Evolutionary conservation across 1,140 invertebrate genomes (phyloP).

Genomic region (Stenopsyche tienmushanensis): DNA sequence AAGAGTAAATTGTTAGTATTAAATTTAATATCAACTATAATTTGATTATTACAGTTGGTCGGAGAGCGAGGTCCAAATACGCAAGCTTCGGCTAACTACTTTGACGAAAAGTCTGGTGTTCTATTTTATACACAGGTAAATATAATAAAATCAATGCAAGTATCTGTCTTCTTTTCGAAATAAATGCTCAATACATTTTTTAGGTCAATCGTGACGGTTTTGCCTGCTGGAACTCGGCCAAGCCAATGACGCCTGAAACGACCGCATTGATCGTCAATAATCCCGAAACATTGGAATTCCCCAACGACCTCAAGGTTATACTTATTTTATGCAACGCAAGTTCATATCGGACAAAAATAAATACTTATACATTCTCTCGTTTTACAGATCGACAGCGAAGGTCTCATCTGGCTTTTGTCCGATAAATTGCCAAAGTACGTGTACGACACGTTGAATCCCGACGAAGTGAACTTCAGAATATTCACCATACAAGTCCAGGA

Average conservation of each 20-base stretch:
- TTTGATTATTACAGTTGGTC: constrained; percentile 1
- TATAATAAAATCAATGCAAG: background rate
- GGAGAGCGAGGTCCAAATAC: constrained; percentile 70
- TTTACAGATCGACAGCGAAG: constrained; percentile 59
- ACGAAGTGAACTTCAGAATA: constrained; percentile 65
- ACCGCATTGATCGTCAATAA: constrained; percentile 66
- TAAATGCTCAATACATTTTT: constrained; percentile 26
- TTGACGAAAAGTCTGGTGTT: constrained; percentile 68
- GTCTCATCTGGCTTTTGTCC: constrained; percentile 67
- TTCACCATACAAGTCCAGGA: constrained; percentile 58
- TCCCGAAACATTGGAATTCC: constrained; percentile 65
- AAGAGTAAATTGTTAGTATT: background rate
- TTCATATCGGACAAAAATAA: constrained; percentile 2
- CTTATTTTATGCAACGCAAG: too few species aligned
- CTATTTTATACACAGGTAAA: constrained; percentile 72
- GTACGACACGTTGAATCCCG: constrained; percentile 58
- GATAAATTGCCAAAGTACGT: constrained; percentile 66
- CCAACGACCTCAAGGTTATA: constrained; percentile 64
- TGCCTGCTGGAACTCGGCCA: constrained; percentile 72
- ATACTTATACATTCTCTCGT: background rate
- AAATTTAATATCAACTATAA: background rate
- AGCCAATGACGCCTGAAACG: constrained; percentile 63
- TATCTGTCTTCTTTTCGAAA: background rate
- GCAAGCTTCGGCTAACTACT: constrained; percentile 72
- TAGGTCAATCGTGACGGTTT: constrained; percentile 61